Evolutionary conservation across 2,797 vertebrate species (phyloP), one percentile per base, ranked within the genome.

Genomic region (Telmatherina bonti): DNA sequence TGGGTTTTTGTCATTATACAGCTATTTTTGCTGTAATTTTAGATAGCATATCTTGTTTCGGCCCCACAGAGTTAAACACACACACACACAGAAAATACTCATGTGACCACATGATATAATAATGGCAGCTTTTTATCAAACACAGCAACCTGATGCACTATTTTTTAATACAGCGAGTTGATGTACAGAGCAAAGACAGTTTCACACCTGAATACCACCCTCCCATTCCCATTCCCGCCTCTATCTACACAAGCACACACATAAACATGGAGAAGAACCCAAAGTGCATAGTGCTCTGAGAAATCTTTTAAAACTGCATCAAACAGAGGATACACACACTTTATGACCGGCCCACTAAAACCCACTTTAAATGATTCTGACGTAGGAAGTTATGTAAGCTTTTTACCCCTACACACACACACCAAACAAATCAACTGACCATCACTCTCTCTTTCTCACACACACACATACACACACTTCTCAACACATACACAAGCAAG

Each of bases 1-100:
- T 67, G 27, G 29, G 0, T 5, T 72, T 66, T 36, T 20, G 45
- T 68, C 55, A 78, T 73, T 73, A 58, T 62, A 29, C 10, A 62
- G 26, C 58, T 74, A 57, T 81, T 76, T 64, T 55, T 18, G 43
- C 52, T 52, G 53, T 43, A 72, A 85, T 79, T 87, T 85, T 8
- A 47, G 45, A 85, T 43, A 69, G 67, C 29, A 56, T 27, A 31
- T 26, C 47, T 22, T n/a, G 4, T 51, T 51, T 26, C 26, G 22
- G 22, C 49, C 67, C 52, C 13, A 30, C 30, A 54, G 27, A 41
- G 4, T 38, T 38, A 67, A 58, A 61, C 57, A 55, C 49, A 58
- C 27, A 62, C 27, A 6, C 27, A 49, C 26, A 13, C 0, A 68
- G 1, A 57, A 59, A 26, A 45, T 56, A 22, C 36, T 15, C 36